Conservation (phyloP, 2,888 invertebrate species). For the Eulithis prunata region DNA sequence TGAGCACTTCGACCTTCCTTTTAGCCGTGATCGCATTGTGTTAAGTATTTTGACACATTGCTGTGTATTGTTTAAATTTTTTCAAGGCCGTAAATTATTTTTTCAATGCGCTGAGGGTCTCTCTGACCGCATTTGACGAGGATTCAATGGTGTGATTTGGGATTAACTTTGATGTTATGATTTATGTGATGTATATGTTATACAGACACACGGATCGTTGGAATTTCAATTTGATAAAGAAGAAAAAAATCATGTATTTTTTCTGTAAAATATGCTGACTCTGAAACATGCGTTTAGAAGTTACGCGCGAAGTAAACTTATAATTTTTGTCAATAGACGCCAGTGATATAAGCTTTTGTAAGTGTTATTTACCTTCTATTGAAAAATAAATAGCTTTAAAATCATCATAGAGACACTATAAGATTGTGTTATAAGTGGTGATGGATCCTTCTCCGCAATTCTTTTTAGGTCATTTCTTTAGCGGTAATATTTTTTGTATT, state of each 20-base stretch:
- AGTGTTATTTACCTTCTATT: too few relatives aligned
- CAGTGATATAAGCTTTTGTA: too few relatives aligned
- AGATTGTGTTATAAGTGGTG: not conserved
- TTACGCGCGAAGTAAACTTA: too few relatives aligned
- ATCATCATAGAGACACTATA: too few relatives aligned
- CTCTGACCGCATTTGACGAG: constrained; percentile 65
- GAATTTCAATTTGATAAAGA: constrained; percentile 32
- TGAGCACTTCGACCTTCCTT: constrained; percentile 56
- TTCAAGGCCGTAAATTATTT: constrained; percentile 72
- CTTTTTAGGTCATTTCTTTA: constrained; percentile 13
- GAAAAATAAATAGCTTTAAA: too few relatives aligned
- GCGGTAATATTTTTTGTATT: constrained; percentile 37
- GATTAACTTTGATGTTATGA: constrained; percentile 69
- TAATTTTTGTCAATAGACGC: too few relatives aligned
- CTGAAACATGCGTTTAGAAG: too few relatives aligned
- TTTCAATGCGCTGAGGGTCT: constrained; percentile 44
- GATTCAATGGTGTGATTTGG: constrained; percentile 66
- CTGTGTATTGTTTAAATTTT: constrained; percentile 74
- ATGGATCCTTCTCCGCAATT: not conserved
- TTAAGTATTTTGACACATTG: constrained; percentile 81
- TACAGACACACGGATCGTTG: constrained; percentile 20
- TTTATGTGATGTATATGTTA: constrained; percentile 63
- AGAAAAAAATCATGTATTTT: not conserved
- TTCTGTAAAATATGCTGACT: not conserved
- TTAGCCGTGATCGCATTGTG: constrained; percentile 68